Percentiles rank a stretch among this genome's conserved stretches.
phyloP scores from a whole-genome alignment of 2,888 invertebrate species.

The Caenorhabditis macrosperma region DNA sequence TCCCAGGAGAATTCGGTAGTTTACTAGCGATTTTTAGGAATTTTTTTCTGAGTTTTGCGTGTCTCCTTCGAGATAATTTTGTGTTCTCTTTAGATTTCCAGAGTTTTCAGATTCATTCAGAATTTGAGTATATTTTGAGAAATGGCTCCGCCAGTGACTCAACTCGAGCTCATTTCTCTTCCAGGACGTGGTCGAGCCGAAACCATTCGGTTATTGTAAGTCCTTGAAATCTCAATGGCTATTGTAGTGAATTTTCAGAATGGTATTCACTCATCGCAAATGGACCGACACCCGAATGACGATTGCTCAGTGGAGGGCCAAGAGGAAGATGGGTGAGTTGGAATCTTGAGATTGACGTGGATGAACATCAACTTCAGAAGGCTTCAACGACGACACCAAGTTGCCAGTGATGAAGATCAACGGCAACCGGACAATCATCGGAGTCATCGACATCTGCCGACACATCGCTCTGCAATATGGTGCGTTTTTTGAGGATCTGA shows the following conservation, averaged over 20 bases:
- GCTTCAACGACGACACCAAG: constrained; percentile 67
- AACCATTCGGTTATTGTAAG: constrained; percentile 69
- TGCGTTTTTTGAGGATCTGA: constrained; percentile 30
- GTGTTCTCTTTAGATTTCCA: background rate
- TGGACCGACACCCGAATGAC: constrained; percentile 69
- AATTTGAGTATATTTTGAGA: background rate
- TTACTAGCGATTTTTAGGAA: too few relatives aligned
- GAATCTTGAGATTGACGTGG: background rate
- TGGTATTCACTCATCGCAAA: constrained; percentile 58
- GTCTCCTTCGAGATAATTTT: background rate
- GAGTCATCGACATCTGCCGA: constrained; percentile 70
- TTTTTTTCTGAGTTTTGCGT: too few relatives aligned
- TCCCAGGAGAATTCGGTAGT: too few relatives aligned
- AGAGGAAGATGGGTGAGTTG: constrained; percentile 60
- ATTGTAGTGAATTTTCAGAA: constrained; percentile 19
- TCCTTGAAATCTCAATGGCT: background rate
- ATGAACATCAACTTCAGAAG: constrained; percentile 50
- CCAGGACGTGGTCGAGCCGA: constrained; percentile 73
- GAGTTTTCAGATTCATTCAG: background rate
- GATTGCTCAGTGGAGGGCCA: constrained; percentile 67
- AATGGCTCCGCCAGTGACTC: constrained; percentile 35
- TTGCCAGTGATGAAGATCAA: constrained; percentile 69
- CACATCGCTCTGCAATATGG: constrained; percentile 70
- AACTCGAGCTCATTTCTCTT: constrained; percentile 66
- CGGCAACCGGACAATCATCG: constrained; percentile 65